Evolutionary conservation across 30 jellyfish, hydroid and myxozoan genomes (phyloP).

Genomic region (Hydra vulgaris): DNA sequence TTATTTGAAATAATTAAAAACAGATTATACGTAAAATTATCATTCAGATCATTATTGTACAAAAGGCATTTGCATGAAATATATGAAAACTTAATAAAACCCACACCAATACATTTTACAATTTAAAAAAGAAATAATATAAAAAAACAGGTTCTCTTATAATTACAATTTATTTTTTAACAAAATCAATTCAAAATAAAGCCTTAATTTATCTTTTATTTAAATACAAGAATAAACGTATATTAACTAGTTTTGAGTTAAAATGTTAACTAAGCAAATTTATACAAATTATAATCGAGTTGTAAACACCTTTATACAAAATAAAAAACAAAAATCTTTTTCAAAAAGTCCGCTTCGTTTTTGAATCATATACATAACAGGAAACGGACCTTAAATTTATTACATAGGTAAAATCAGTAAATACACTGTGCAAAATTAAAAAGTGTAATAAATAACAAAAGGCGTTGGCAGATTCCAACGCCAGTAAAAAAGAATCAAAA

Average conservation of each 20-base stretch:
- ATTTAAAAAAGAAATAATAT: no score
- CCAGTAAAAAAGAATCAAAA: neutral
- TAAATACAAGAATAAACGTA: no score
- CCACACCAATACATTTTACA: no score
- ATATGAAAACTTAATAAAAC: neutral
- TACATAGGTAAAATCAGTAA: neutral
- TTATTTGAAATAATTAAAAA: no score
- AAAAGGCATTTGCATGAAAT: neutral
- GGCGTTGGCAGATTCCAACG: neutral
- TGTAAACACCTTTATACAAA: neutral
- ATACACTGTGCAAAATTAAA: neutral
- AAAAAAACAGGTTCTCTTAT: no score
- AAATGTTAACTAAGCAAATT: no score
- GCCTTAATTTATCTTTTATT: no score
- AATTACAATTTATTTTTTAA: no score
- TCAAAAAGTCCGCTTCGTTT: neutral
- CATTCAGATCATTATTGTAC: neutral
- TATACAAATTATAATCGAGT: no score
- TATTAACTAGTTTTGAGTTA: no score
- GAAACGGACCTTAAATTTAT: neutral
- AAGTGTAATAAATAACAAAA: neutral
- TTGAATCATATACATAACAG: neutral
- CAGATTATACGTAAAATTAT: neutral
- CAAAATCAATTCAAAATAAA: no score
- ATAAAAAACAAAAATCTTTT: no score